Evolutionary conservation across 2,113 vertebrate species (phyloP).

Genomic region (Ameiurus melas): DNA sequence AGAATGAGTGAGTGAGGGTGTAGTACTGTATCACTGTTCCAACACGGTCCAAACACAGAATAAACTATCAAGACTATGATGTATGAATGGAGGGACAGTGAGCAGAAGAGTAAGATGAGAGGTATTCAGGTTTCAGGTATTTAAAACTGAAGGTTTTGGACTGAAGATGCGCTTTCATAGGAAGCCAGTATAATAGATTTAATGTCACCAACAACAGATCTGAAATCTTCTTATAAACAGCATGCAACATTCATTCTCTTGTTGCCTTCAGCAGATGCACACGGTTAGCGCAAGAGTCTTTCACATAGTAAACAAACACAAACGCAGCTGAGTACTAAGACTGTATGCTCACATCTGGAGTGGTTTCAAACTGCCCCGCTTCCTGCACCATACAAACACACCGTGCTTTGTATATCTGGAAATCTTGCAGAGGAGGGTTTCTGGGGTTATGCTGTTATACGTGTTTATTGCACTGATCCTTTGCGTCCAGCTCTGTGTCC

Average conservation of each 20-base stretch:
- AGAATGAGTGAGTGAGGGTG: not conserved
- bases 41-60: not conserved
- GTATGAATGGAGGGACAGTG: not conserved
- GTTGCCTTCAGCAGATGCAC: slow-evolving; percentile 23
- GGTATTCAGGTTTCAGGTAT: not conserved
- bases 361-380: slow-evolving; percentile 27
- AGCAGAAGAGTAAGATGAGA: not conserved
- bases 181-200: not conserved
- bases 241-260: slow-evolving; percentile 1
- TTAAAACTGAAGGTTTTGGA: not conserved
- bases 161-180: not conserved
- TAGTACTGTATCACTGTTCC: not conserved
- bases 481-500: slow-evolving; percentile 3
- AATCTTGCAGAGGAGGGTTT: slow-evolving; percentile 21
- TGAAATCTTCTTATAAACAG: not conserved
- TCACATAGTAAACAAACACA: not conserved
- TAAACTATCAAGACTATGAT: not conserved
- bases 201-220: not conserved
- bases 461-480: not conserved
- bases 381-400: slow-evolving; percentile 25
- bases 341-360: slow-evolving; percentile 46
- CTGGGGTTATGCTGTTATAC: slow-evolving; percentile 16
- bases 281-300: not conserved
- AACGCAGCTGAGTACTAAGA: slow-evolving; percentile 29
- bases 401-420: slow-evolving; percentile 38